Evolutionary conservation across 2,888 invertebrate species (phyloP).

Genomic region (Gerris lacustris): DNA sequence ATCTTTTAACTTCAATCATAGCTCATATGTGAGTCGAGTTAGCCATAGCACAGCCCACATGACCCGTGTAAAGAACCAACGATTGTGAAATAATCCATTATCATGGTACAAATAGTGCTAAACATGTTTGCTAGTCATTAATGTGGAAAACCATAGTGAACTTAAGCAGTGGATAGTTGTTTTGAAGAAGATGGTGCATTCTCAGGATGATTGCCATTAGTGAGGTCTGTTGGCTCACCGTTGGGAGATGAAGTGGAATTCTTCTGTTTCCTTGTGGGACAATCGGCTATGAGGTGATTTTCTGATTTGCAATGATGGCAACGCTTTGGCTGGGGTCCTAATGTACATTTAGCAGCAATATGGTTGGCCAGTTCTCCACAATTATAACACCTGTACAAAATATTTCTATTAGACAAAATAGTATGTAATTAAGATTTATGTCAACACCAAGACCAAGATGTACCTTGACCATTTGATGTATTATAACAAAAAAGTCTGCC

Average conservation of each 20-base stretch:
- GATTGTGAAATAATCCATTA: too few species aligned
- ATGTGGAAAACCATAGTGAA: background rate
- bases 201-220: background rate
- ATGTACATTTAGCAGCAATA: constrained; percentile 76
- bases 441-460: too few species aligned
- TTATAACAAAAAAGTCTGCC: constrained; percentile 5
- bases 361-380: constrained; percentile 88
- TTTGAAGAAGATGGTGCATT: background rate
- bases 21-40: too few species aligned
- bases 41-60: too few species aligned
- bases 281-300: constrained; percentile 80
- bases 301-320: constrained; percentile 83
- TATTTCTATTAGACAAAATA: constrained; percentile 26
- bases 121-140: too few species aligned
- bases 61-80: too few species aligned
- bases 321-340: constrained; percentile 79
- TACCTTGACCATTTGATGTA: constrained; percentile 11
- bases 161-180: background rate
- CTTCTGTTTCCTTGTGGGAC: constrained; percentile 44
- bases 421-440: too few species aligned
- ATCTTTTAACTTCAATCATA: too few species aligned
- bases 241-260: constrained; percentile 4
- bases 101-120: too few species aligned
- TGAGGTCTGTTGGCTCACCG: background rate
- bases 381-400: constrained; percentile 64